Base-by-base conservation (phyloP, 2,888 invertebrate species). In the Aphidoletes aphidimyza region DNA sequence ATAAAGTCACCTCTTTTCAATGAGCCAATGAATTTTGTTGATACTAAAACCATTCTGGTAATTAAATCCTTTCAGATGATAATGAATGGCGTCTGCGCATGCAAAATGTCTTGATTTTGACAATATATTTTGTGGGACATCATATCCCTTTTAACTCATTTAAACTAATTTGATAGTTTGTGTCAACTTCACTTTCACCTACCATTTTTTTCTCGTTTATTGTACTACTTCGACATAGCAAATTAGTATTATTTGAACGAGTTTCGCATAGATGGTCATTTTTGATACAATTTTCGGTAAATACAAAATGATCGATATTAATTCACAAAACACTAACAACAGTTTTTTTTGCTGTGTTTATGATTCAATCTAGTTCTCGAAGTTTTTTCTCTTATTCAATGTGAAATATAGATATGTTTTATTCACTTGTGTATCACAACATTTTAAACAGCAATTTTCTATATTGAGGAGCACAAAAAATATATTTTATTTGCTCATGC, bases 241-340 rank as follows among this genome's bases (percentile, higher is more conserved):
- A 69, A 69, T 69, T 30, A 69, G 30, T 11, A 69, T 69, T 14
- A 69, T 69, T 69, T 69, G 69, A 34, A 69, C 69, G 34, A 69
- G 26, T 69, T 69, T 69, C 34, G 69, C 69, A 69, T 69, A 69
- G 14, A 69, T 69, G 69, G 69, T 69, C 69, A 69, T 69, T 34
- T 26, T 69, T 11, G 14, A 2, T 30, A 30, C 34, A 30, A 14
- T 30, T 30, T 69, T 30, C 14, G 0, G 2, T 47, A 11, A 17
- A 17, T 19, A 19, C 2, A 5, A 47, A 47, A 47, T 47, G 17
- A 47, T 54, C 54, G n/a, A n/a, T n/a, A n/a, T n/a, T n/a, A 39
- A 11, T 39, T 39, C 11, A 54, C 54, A 54, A 54, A 54, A 54
- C 22, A 54, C n/a, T 47, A 17, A 47, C 9, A 47, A 47, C 54